Base-by-base conservation (phyloP, 1,140 invertebrate species). In the Trinorchestia longiramus region DNA sequence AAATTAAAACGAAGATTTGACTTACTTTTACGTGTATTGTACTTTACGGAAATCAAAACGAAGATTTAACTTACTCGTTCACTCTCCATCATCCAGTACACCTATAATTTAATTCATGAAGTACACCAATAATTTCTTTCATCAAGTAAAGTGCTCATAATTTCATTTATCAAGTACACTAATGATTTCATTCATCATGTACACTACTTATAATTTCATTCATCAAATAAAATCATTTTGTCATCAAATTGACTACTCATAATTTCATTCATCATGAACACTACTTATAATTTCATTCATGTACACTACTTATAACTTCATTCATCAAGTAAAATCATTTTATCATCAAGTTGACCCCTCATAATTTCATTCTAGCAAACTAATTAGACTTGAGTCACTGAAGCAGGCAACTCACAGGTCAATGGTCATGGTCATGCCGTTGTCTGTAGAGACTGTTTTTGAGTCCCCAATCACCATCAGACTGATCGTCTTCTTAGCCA, bases 351-450 rank as follows among this genome's bases (percentile, higher is more conserved):
- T 36, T 23, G 28, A 94, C 41, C 8, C 45, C 43, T 94, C 92
- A 94, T 40, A 94, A 43, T 0, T 47, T 44, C 6, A 45, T 47
- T n/a, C 15, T 47, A 44, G 28, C 62, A 77, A 28, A 47, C 15
- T 15, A 47, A 8, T 47, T 44, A 94, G 4, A 11, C 11, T 0
- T 11, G 43, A 17, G 40, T 47, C 47, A 23, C 11, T 94, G 0
- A 94, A n/a, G 43, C 17, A 43, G 11, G 47, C 36, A 3, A 94
- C 92, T 94, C 92, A 94, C 92, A 94, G 40, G 36, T 94, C 92
- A 36, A 94, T 94, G 92, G 43, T 94, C 92, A 94, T 94, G 43
- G 92, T 45, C 92, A 94, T 94, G 92, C 92, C 92, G 36, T 94
- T 94, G 8, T 40, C 92, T 0, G 92, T 94, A 11, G 41, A 6